Evolutionary conservation across 2,797 vertebrate species (phyloP).

Genomic region (Oceanodroma leucorhoa): DNA sequence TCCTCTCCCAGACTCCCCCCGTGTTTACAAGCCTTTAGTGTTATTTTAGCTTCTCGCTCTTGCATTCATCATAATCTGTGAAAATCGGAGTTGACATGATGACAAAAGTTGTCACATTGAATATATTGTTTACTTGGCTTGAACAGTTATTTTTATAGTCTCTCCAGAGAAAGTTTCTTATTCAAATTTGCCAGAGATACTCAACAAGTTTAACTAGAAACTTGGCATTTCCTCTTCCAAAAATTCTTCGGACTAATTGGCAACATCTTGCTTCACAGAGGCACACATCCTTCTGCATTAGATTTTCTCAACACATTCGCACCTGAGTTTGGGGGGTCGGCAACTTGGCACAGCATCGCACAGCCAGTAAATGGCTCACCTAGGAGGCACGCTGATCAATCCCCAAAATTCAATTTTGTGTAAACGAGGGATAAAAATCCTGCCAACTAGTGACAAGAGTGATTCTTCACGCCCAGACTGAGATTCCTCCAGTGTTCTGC

Average conservation of each 20-base stretch:
- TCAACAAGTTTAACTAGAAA: conserved; percentile 49
- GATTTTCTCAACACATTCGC: neutral
- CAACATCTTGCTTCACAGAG: conserved; percentile 45
- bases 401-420: neutral
- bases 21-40: neutral
- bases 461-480: neutral
- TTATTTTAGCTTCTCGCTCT: neutral
- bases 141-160: conserved; percentile 32
- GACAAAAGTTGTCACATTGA: conserved; percentile 20
- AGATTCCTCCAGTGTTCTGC: neutral
- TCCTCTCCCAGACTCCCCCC: neutral
- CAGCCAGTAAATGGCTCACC: neutral
- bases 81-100: conserved; percentile 35
- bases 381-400: neutral
- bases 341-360: neutral
- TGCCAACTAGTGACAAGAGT: neutral
- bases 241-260: conserved; percentile 34
- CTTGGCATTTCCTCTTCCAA: conserved; percentile 42
- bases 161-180: conserved; percentile 28
- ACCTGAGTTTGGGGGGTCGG: neutral
- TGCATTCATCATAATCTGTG: conserved; percentile 10
- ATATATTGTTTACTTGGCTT: conserved; percentile 42
- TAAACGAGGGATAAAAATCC: neutral
- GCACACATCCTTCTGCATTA: neutral
- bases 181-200: conserved; percentile 44